These are phyloP conservation scores for Gorilla gorilla DNA, from an alignment of 2,113 vertebrate genomes.

Conservation along the genomic window DNA sequence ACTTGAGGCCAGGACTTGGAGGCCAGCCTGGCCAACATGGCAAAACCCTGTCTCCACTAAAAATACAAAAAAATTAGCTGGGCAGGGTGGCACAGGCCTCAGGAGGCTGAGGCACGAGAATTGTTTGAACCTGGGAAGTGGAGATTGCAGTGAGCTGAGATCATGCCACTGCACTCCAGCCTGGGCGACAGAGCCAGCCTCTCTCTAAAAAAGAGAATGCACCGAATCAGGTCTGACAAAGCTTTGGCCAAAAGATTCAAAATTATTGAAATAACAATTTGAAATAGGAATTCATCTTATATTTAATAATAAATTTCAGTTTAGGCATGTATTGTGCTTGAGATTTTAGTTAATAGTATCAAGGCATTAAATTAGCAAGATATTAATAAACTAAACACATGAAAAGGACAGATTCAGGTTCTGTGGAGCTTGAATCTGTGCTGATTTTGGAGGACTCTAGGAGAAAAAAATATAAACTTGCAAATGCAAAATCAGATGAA, in stretches of 20 bases:
- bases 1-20: too few species aligned
- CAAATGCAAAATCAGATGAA: background rate
- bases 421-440: background rate
- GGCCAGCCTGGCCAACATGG: too few species aligned
- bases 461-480: constrained; percentile 10
- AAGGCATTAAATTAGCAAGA: background rate
- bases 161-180: too few species aligned
- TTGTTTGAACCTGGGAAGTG: too few species aligned
- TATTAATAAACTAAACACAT: background rate
- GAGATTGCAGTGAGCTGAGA: too few species aligned
- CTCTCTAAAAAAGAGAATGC: too few species aligned
- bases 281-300: background rate
- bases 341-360: background rate
- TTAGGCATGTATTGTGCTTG: background rate
- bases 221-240: background rate
- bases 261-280: constrained; percentile 9
- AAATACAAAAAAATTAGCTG: too few species aligned
- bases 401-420: background rate
- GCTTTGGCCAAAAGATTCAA: constrained; percentile 24
- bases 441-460: background rate
- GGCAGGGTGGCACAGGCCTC: too few species aligned
- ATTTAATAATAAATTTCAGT: background rate
- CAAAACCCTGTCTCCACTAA: too few species aligned
- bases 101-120: too few species aligned
- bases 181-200: too few species aligned